Evolutionary conservation across 2,888 invertebrate genomes (phyloP), one percentile per base, ranked within the genome.

Genomic region (Hipparchia semele): DNA sequence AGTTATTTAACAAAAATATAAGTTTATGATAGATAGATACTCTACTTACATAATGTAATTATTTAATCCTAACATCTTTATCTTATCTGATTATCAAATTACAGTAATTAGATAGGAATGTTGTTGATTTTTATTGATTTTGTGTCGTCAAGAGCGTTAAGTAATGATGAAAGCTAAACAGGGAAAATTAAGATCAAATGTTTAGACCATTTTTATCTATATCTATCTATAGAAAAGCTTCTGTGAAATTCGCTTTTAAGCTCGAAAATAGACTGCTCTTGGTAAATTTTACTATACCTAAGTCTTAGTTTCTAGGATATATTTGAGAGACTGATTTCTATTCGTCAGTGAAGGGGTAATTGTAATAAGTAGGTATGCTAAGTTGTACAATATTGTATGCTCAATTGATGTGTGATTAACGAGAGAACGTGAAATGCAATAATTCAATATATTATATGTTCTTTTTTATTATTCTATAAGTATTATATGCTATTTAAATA

Each of bases 281-380:
- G 23, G 23, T 70, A 56, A 64, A 13, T 64, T 70, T n/a, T 58
- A 70, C 8, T 59, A 23, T 58, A 23, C 33, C 10, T 64, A 49
- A 49, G 46, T 53, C 8, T 64, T 23, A 46, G 61, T 33, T 59
- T 8, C 2, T 60, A 39, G 58, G 8, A 45, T 53, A 54, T 39
- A 59, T 46, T 62, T 8, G 62, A 62, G 46, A 71, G 71, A 71
- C 71, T 71, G 71, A 70, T 65, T 71, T 46, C n/a, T 68, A 49
- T 49, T n/a, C 13, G 53, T 71, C 65, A 59, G 33, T 66, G 51
- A 62, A 33, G 45, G 51, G 45, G 13, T 13, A 58, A 53, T 8
- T 49, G 6, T 49, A 8, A 6, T 6, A 49, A 7, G 49, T 7
- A 49, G 6, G 49, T 7, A 49, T 6, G 8, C 3, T 49, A 49